Evolutionary conservation across 2,888 invertebrate genomes (phyloP).

Genomic region (Leptinotarsa rubiginosa): DNA sequence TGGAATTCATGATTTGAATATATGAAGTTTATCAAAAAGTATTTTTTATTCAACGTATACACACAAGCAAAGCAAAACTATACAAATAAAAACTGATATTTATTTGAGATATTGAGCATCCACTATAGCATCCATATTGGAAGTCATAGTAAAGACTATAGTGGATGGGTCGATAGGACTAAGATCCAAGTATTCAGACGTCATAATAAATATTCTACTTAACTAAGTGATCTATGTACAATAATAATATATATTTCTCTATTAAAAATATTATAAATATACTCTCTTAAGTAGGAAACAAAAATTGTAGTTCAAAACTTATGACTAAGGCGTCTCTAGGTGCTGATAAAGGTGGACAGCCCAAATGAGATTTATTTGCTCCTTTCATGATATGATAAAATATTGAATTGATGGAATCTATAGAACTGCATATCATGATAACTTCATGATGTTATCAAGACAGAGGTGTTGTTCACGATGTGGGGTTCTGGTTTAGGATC

Average conservation of each 20-base stretch:
- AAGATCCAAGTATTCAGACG: conserved; percentile 32
- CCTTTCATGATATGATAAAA: not conserved
- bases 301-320: conserved; percentile 73
- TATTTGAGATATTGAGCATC: too few relatives aligned
- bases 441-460: too few relatives aligned
- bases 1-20: too few relatives aligned
- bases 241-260: conserved; percentile 64
- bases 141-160: conserved; percentile 30
- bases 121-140: not conserved
- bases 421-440: not conserved
- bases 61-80: too few relatives aligned
- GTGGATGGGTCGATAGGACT: conserved; percentile 36
- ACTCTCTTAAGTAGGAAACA: conserved; percentile 73
- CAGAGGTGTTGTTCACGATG: too few relatives aligned
- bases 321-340: conserved; percentile 66
- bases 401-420: not conserved
- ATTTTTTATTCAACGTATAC: too few relatives aligned
- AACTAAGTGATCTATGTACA: conserved; percentile 61
- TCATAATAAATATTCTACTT: conserved; percentile 54
- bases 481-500: too few relatives aligned
- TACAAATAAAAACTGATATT: too few relatives aligned
- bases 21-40: too few relatives aligned
- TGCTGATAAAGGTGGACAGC: conserved; percentile 57
- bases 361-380: conserved; percentile 22
- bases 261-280: conserved; percentile 72